Conservation (phyloP, 1,140 invertebrate genomes). For the Leptinotarsa texana region DNA sequence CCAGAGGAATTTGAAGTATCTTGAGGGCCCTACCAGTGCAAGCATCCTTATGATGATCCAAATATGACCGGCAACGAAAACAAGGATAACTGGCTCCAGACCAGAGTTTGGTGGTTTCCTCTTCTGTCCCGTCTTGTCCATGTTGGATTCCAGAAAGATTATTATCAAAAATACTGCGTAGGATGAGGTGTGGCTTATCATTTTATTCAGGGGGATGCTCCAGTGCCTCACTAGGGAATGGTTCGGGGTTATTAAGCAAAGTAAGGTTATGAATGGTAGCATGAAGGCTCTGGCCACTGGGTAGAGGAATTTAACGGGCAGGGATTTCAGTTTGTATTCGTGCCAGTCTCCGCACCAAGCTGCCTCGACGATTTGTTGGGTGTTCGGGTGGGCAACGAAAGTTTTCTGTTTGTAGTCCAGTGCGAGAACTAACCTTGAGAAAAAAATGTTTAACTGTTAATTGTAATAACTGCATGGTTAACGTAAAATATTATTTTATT, state of each 20-base stretch:
- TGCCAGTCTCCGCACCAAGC: slow-evolving; percentile 62
- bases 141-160: slow-evolving; percentile 62
- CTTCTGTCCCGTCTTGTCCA: slow-evolving; percentile 59
- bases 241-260: slow-evolving; percentile 56
- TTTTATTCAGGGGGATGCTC: slow-evolving; percentile 62
- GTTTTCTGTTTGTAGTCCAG: slow-evolving; percentile 74
- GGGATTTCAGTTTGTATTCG: slow-evolving; percentile 59
- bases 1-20: slow-evolving; percentile 59
- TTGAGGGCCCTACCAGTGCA: slow-evolving; percentile 57
- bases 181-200: slow-evolving; percentile 64
- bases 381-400: slow-evolving; percentile 75
- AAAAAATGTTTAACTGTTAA: too few species aligned
- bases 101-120: slow-evolving; percentile 61
- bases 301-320: slow-evolving; percentile 48
- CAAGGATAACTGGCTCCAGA: slow-evolving; percentile 55
- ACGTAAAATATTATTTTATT: too few species aligned
- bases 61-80: slow-evolving; percentile 56
- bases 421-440: slow-evolving; percentile 65
- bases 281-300: slow-evolving; percentile 55
- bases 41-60: slow-evolving; percentile 59
- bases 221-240: slow-evolving; percentile 55
- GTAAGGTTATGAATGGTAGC: slow-evolving; percentile 57
- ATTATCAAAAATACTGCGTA: slow-evolving; percentile 67
- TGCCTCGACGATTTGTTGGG: slow-evolving; percentile 63
- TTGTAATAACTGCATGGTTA: too few species aligned